These are phyloP conservation scores for Melikaiella ostensackeni DNA, from an alignment of 2,888 invertebrate species.

Conservation along the genomic window DNA sequence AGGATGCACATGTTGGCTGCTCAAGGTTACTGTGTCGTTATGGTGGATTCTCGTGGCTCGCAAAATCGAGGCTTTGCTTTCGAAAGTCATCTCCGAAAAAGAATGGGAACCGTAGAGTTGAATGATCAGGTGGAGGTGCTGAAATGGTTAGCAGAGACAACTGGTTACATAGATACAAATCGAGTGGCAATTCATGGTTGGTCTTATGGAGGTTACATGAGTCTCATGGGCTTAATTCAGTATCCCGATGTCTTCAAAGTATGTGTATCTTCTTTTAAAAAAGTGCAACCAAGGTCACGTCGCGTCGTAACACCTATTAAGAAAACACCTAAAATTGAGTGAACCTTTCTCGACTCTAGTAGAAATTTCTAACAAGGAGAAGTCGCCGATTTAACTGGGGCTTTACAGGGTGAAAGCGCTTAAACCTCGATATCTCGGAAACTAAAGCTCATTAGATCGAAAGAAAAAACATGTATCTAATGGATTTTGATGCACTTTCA, in stretches of 20 bases:
- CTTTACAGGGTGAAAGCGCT: too few relatives aligned
- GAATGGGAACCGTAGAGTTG: conserved; percentile 96
- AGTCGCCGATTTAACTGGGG: too few relatives aligned
- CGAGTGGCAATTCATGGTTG: conserved; percentile 98
- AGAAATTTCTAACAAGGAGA: too few relatives aligned
- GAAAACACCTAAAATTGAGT: too few relatives aligned
- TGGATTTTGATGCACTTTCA: too few relatives aligned
- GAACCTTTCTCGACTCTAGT: too few relatives aligned
- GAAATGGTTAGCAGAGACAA: conserved; percentile 88
- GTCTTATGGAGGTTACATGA: conserved; percentile 99
- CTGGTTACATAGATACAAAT: conserved; percentile 93
- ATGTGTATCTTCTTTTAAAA: conserved; percentile 40
- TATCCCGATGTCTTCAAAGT: conserved; percentile 96
- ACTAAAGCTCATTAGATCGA: too few relatives aligned
- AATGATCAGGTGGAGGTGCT: conserved; percentile 97
- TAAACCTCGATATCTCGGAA: too few relatives aligned
- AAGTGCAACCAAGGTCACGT: background rate
- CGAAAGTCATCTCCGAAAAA: conserved; percentile 92
- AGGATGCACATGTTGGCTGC: conserved; percentile 97
- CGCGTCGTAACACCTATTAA: too few relatives aligned
- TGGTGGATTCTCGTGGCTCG: conserved; percentile 97
- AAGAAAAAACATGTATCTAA: too few relatives aligned
- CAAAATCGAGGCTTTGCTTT: conserved; percentile 94
- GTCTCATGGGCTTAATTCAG: conserved; percentile 95
- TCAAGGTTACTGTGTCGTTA: conserved; percentile 96